These are phyloP conservation scores for Xiphorhynchus elegans DNA, from an alignment of 2,113 vertebrate genomes.

Conservation along the genomic window DNA sequence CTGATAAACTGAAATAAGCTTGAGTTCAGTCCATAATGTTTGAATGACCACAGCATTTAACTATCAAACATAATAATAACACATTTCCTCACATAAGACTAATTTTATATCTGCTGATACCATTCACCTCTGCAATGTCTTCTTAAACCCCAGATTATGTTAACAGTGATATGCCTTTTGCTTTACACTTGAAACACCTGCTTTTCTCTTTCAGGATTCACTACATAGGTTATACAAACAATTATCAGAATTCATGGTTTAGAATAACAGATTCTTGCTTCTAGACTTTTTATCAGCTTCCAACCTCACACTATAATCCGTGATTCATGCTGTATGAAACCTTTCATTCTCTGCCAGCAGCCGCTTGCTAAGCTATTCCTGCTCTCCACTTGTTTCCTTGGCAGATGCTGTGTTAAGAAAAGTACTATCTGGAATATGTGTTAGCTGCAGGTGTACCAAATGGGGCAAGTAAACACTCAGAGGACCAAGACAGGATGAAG, in stretches of 20 bases:
- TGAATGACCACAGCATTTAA: background rate
- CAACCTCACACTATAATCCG: slow-evolving; percentile 54
- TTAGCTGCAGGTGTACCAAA: slow-evolving; percentile 57
- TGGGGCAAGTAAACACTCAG: slow-evolving; percentile 42
- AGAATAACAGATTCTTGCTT: slow-evolving; percentile 54
- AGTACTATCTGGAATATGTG: slow-evolving; percentile 37
- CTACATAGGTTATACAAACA: background rate
- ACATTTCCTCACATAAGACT: background rate
- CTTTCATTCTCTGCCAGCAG: slow-evolving; percentile 70
- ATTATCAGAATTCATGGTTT: slow-evolving; percentile 17
- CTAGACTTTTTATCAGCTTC: slow-evolving; percentile 62
- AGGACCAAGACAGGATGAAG: slow-evolving; percentile 8
- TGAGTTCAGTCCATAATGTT: background rate
- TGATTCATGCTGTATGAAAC: slow-evolving; percentile 55
- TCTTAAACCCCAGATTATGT: background rate
- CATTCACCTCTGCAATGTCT: background rate
- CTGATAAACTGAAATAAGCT: background rate
- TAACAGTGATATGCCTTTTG: background rate
- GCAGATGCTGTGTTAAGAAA: slow-evolving; percentile 72
- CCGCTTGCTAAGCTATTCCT: slow-evolving; percentile 57
- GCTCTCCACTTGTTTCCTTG: slow-evolving; percentile 15
- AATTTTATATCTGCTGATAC: background rate
- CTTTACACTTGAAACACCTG: background rate
- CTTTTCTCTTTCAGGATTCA: background rate
- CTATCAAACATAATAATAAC: background rate